phyloP scores from a whole-genome alignment of 37 sponge, comb jelly and placozoan genomes.

The Aplysina aerophoba region DNA sequence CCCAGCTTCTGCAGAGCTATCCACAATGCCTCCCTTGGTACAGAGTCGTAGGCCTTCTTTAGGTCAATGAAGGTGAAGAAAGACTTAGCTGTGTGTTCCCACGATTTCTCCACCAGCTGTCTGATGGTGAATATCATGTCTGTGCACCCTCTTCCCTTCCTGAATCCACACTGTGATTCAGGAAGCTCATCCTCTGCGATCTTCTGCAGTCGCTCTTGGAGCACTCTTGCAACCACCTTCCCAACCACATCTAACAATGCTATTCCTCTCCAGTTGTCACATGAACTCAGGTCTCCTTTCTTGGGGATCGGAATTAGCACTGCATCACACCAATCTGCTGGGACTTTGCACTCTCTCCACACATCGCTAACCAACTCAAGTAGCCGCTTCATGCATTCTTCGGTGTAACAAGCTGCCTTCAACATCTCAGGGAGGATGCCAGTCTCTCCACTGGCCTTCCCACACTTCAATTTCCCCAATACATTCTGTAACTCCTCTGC shows the following conservation, averaged over 20 bases:
- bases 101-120: constrained; percentile 23
- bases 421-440: constrained; percentile 21
- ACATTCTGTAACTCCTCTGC: not conserved
- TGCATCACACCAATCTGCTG: constrained; percentile 8
- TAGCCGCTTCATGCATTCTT: not conserved
- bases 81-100: constrained; percentile 16
- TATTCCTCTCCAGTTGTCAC: constrained; percentile 24
- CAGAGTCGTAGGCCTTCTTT: constrained; percentile 5
- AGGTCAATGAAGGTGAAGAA: constrained; percentile 20
- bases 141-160: constrained; percentile 12
- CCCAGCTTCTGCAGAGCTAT: constrained; percentile 30
- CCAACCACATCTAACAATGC: constrained; percentile 18
- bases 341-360: constrained; percentile 30
- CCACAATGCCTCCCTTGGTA: constrained; percentile 27
- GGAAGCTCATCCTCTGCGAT: constrained; percentile 13
- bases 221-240: constrained; percentile 1
- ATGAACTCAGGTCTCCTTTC: constrained; percentile 30
- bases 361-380: constrained; percentile 13
- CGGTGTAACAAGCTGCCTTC: not conserved
- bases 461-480: not conserved
- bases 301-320: constrained; percentile 18
- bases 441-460: constrained; percentile 5
- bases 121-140: constrained; percentile 22
- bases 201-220: constrained; percentile 15
- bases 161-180: constrained; percentile 30